phyloP scores from a whole-genome alignment of 2,797 vertebrate species.

The Heteromormyrus szaboi region DNA sequence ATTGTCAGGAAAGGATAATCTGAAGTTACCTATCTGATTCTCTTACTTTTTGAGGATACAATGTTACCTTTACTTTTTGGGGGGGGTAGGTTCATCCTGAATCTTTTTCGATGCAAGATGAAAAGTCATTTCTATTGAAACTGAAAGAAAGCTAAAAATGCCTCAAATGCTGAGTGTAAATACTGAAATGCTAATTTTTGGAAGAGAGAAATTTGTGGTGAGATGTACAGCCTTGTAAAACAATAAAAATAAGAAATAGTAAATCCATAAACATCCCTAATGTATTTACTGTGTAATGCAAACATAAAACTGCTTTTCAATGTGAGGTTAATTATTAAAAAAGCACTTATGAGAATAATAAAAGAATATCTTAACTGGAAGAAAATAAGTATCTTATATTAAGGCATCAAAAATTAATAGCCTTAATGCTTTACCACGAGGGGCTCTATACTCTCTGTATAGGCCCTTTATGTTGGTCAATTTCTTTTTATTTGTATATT shows the following conservation, averaged over 20 bases:
- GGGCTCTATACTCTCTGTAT: too few relatives aligned
- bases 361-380: background rate
- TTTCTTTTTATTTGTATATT: too few relatives aligned
- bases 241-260: background rate
- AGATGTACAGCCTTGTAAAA: background rate
- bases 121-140: background rate
- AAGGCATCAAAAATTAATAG: background rate
- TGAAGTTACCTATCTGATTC: background rate
- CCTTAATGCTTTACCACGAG: too few relatives aligned
- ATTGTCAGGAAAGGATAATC: conserved; percentile 14
- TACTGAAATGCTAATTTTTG: background rate
- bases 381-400: background rate
- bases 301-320: background rate
- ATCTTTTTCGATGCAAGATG: background rate
- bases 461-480: too few relatives aligned
- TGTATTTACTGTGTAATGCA: background rate
- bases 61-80: background rate
- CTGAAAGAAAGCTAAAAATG: background rate
- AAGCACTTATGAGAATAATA: background rate
- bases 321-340: background rate
- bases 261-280: background rate
- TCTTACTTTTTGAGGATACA: background rate
- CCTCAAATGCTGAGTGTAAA: background rate
- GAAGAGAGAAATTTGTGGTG: background rate
- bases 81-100: background rate